phyloP scores from a whole-genome alignment of 2,888 invertebrate genomes.

The Mongoloraphidia duomilia region DNA sequence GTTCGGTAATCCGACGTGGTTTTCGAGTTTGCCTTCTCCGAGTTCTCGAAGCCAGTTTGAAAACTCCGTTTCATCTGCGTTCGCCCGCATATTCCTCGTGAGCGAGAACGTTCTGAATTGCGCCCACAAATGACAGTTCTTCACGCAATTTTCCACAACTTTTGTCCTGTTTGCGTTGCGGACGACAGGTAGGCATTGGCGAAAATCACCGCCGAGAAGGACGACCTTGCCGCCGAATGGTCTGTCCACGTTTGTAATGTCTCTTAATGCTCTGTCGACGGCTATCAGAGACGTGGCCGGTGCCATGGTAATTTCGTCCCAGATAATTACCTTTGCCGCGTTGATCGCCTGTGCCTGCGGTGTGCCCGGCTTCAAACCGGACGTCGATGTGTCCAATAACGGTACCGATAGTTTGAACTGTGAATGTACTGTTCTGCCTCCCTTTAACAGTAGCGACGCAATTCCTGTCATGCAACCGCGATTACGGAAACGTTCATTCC shows the following conservation, averaged over 20 bases:
- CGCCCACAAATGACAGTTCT: not conserved
- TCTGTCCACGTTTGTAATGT: conserved; percentile 2
- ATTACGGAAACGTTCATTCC: conserved; percentile 10
- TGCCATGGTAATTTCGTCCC: conserved; percentile 12
- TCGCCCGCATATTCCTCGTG: not conserved
- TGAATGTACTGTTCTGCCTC: conserved; percentile 19
- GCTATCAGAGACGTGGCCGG: conserved; percentile 3
- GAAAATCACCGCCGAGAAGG: conserved; percentile 3
- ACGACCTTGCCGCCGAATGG: conserved; percentile 7
- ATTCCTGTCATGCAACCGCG: no score
- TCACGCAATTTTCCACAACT: not conserved
- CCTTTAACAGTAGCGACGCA: conserved; percentile 11
- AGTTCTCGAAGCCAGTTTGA: not conserved
- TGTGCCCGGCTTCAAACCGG: conserved; percentile 9
- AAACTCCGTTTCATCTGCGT: not conserved
- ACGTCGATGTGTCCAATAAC: conserved; percentile 8
- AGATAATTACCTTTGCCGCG: conserved; percentile 9
- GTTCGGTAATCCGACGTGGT: not conserved
- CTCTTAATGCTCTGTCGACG: conserved; percentile 7
- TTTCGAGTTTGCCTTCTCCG: not conserved
- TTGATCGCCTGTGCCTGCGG: conserved; percentile 10
- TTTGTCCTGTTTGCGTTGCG: not conserved
- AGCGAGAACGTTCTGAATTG: conserved; percentile 27
- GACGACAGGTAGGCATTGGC: not conserved
- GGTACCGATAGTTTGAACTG: conserved; percentile 14